Percentiles rank a stretch among this genome's conserved stretches.
Evolutionary conservation across 2,888 invertebrate species (phyloP).

Genomic region (Drosophila trichaetosa): DNA sequence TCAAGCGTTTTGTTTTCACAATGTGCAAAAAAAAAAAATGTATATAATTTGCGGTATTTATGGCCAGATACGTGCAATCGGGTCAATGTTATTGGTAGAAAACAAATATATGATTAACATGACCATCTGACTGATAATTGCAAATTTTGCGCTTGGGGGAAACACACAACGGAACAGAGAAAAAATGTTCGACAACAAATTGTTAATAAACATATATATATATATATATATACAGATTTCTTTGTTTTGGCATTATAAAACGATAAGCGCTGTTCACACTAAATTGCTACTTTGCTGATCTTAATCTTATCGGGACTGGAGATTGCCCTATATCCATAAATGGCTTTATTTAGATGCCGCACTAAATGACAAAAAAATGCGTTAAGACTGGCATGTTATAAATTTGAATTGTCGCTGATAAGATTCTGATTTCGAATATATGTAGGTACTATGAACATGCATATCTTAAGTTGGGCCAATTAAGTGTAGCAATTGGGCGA

Average conservation of each 20-base stretch:
- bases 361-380: slow-evolving; percentile 34
- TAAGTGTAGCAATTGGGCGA: slow-evolving; percentile 12
- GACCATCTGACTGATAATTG: background rate
- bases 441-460: background rate
- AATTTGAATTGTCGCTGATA: slow-evolving; percentile 10
- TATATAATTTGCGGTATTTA: background rate
- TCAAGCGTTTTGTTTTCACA: slow-evolving; percentile 20
- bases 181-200: background rate
- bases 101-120: background rate
- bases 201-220: background rate
- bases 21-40: background rate
- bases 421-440: background rate
- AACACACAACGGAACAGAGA: background rate
- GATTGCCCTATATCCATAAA: slow-evolving; percentile 47
- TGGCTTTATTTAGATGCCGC: slow-evolving; percentile 22
- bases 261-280: slow-evolving; percentile 22
- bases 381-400: slow-evolving; percentile 15
- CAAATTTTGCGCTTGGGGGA: background rate
- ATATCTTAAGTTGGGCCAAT: slow-evolving; percentile 31
- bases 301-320: slow-evolving; percentile 44
- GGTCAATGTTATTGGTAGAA: slow-evolving; percentile 29
- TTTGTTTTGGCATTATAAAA: slow-evolving; percentile 20
- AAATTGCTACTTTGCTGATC: slow-evolving; percentile 21
- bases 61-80: slow-evolving; percentile 13
- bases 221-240: no score